Base-by-base conservation (phyloP, 2,113 vertebrate species). In the Sander lucioperca region DNA sequence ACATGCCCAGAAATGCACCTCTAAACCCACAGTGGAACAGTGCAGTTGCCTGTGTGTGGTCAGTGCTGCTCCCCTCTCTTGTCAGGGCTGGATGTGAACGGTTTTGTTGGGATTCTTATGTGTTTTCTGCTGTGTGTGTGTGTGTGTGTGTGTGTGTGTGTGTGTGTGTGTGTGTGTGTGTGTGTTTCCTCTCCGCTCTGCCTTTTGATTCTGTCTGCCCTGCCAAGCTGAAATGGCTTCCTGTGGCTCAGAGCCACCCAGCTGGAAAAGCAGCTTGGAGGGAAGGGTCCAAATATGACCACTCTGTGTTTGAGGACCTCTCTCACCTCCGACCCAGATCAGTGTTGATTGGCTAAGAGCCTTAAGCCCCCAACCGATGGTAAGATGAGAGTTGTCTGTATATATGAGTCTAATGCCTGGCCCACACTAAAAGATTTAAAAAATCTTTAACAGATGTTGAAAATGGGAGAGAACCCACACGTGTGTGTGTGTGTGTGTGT, bases 141-240 rank as follows among this genome's bases (percentile, higher is more conserved):
- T 69, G 58, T 57, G 21, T 51, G 67, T 39, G 43, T 70, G 65
- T 70, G 67, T 74, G 51, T 77, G 67, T 66, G 48, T 83, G 69
- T 83, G 48, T 73, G 69, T 85, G 69, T 67, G 56, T 79, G 66
- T 72, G 57, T 54, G 53, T 62, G 74, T 39, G 47, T 68, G 74
- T 75, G 69, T 79, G 50, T 78, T 66, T 91, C 77, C 70, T 84
- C 77, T 83, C 59, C 51, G 4, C 39, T 87, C 71, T 72, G 71
- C 27, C 63, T 88, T 50, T 87, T 88, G 78, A 90, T 82, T 85
- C 72, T 59, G 63, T 56, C 81, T 64, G 82, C 58, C 73, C 79
- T 79, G 80, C 83, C 81, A 79, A 74, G 83, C 86, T 77, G 78
- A 87, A 92, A 91, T 82, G 78, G 80, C 74, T 85, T 92, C 90